phyloP scores from a whole-genome alignment of 2,113 vertebrate species.

The Glaucomys volans region DNA sequence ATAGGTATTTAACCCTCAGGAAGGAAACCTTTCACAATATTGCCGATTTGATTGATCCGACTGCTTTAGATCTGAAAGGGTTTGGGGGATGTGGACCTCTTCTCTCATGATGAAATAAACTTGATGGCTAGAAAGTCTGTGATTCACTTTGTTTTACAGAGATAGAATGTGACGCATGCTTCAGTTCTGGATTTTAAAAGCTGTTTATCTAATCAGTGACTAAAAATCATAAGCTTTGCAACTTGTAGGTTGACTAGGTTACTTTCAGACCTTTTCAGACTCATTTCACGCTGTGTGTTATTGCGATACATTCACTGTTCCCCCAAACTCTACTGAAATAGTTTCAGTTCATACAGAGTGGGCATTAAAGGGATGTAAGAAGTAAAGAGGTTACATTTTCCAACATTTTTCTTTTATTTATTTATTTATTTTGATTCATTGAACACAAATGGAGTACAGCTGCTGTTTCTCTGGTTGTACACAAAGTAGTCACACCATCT shows the following conservation, averaged over 20 bases:
- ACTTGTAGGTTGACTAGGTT: not conserved
- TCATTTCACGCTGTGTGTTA: not conserved
- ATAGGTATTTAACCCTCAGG: not conserved
- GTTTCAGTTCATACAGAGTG: not conserved
- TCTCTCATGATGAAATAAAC: not conserved
- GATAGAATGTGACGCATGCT: not conserved
- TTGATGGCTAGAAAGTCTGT: not conserved
- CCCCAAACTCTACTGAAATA: conserved; percentile 11
- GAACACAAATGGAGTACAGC: too few relatives aligned
- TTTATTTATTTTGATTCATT: too few relatives aligned
- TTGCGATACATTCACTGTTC: not conserved
- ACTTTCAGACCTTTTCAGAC: not conserved
- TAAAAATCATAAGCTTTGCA: not conserved
- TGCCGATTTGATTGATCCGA: not conserved
- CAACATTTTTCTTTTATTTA: not conserved
- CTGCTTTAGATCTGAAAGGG: not conserved
- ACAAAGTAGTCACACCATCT: too few relatives aligned
- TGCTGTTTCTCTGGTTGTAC: too few relatives aligned
- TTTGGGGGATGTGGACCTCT: not conserved
- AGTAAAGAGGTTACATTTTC: conserved; percentile 29
- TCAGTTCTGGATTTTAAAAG: not conserved
- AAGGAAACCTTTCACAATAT: not conserved
- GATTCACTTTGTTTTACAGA: conserved; percentile 26
- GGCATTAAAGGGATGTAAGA: not conserved
- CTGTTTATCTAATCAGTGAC: not conserved